A percentile compares a stretch with the other conserved stretches of the same genome.
Evolutionary conservation across 2,888 invertebrate species (phyloP).

Genomic region (Heterodera filipjevi): DNA sequence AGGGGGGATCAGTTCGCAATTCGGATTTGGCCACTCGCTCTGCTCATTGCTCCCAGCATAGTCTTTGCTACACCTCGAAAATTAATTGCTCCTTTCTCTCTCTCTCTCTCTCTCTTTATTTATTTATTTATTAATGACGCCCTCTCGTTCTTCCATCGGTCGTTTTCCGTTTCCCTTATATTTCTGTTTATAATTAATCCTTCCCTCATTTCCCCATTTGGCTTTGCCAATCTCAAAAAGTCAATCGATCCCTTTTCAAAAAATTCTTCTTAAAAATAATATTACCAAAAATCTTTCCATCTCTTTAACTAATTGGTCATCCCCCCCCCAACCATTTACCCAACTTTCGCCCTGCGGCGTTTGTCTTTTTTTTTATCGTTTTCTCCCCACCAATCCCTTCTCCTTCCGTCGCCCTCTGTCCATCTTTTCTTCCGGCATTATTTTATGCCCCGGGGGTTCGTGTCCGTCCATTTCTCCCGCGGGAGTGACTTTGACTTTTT

Average conservation of each 20-base stretch:
- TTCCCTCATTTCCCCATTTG: background rate
- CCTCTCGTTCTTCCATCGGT: background rate
- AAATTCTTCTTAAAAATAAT: background rate
- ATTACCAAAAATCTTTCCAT: too few relatives aligned
- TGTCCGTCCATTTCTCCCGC: background rate
- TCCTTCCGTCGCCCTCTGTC: background rate
- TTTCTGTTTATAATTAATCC: background rate
- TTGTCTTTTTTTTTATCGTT: background rate
- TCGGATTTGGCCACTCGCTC: constrained; percentile 4
- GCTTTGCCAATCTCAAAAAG: background rate
- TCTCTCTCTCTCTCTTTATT: too few relatives aligned
- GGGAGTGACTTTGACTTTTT: constrained; percentile 1
- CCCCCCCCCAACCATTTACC: background rate
- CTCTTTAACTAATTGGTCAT: background rate
- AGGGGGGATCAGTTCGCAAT: background rate
- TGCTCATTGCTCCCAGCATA: background rate
- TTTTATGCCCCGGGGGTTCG: constrained; percentile 7
- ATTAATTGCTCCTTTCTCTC: background rate
- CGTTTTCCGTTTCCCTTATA: background rate
- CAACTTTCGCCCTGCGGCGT: background rate
- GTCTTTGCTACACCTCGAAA: background rate
- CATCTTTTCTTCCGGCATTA: background rate
- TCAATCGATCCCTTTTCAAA: background rate
- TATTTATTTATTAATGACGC: constrained; percentile 7
- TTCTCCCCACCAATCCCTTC: background rate